These are phyloP conservation scores for Eubasilissa regina DNA, from an alignment of 1,140 invertebrate genomes.

Conservation along the genomic window DNA sequence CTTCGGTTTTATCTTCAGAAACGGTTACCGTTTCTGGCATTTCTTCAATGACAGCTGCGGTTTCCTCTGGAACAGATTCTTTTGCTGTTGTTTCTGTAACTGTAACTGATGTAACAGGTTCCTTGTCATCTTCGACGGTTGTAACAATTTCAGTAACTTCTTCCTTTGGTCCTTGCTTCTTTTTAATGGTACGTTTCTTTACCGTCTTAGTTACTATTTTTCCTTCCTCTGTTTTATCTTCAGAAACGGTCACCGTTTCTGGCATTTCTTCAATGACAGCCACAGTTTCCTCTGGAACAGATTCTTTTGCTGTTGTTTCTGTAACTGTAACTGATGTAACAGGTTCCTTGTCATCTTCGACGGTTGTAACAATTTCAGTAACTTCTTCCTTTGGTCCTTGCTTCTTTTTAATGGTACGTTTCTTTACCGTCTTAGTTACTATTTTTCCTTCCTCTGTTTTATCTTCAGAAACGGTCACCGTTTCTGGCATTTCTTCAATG, in stretches of 20 bases:
- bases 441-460: constrained; percentile 58
- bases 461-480: constrained; percentile 42
- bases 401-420: constrained; percentile 53
- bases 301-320: constrained; percentile 39
- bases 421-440: constrained; percentile 52
- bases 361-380: constrained; percentile 61
- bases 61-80: constrained; percentile 23
- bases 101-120: constrained; percentile 53
- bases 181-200: constrained; percentile 53
- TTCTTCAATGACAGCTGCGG: constrained; percentile 18
- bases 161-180: constrained; percentile 47
- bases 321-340: constrained; percentile 56
- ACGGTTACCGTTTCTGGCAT: constrained; percentile 20
- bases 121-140: constrained; percentile 58
- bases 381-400: constrained; percentile 51
- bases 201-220: constrained; percentile 57
- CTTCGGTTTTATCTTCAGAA: constrained; percentile 54
- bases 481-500: constrained; percentile 68
- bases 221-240: constrained; percentile 54
- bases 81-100: constrained; percentile 47
- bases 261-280: constrained; percentile 65
- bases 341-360: constrained; percentile 57
- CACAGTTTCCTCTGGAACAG: constrained; percentile 1
- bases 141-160: constrained; percentile 61
- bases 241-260: constrained; percentile 60